Conservation (phyloP, 2,888 invertebrate genomes). For the Aleiodes testaceus region DNA sequence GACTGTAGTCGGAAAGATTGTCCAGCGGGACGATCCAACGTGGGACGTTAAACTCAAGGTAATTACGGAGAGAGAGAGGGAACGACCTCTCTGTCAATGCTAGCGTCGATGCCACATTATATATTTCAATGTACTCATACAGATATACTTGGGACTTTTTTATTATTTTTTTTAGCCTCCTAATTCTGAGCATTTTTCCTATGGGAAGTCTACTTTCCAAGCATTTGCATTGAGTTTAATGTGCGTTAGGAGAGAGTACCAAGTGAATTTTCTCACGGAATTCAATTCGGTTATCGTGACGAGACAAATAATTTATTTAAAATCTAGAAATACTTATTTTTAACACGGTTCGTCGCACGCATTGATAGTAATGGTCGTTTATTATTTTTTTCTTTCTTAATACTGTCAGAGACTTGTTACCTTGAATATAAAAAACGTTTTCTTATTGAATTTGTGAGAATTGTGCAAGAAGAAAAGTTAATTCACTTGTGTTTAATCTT, state of each 20-base stretch:
- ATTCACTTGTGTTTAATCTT: slow-evolving; percentile 33
- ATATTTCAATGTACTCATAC: slow-evolving; percentile 4
- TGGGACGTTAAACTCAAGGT: slow-evolving; percentile 66
- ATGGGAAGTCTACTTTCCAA: no score
- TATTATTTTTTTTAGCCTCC: slow-evolving; percentile 20
- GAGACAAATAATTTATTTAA: slow-evolving; percentile 6
- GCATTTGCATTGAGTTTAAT: background rate
- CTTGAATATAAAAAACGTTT: slow-evolving; percentile 64
- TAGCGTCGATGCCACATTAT: slow-evolving; percentile 53
- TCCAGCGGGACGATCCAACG: slow-evolving; percentile 64
- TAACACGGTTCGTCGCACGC: slow-evolving; percentile 60
- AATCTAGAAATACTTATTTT: background rate
- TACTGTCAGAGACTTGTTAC: slow-evolving; percentile 70
- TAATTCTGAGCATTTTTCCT: background rate
- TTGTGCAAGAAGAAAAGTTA: background rate
- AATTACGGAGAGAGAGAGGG: slow-evolving; percentile 71
- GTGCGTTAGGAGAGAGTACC: background rate
- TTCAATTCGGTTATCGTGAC: slow-evolving; percentile 3
- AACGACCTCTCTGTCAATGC: slow-evolving; percentile 71
- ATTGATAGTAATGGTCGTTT: slow-evolving; percentile 72
- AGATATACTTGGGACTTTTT: slow-evolving; percentile 27
- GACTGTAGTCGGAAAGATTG: slow-evolving; percentile 49
- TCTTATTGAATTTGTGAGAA: slow-evolving; percentile 3
- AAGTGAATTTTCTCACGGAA: background rate
- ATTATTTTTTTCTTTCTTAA: slow-evolving; percentile 52